These are phyloP conservation scores for Dinomys branickii DNA, from an alignment of 2,113 vertebrate genomes.

Conservation along the genomic window DNA sequence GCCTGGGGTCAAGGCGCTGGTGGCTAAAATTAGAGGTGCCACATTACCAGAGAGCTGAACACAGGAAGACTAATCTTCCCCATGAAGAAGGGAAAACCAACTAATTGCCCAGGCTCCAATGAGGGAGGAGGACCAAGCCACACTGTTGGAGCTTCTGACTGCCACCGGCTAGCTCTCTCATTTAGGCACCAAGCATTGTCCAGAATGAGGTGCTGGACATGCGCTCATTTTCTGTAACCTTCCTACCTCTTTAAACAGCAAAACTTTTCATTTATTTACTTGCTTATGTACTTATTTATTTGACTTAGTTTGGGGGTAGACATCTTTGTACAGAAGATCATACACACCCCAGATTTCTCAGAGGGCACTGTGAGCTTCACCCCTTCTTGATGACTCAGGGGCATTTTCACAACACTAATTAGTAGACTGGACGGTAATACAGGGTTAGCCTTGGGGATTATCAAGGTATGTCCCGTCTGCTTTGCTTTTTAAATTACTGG, in stretches of 20 bases:
- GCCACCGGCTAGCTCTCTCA: background rate
- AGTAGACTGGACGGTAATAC: background rate
- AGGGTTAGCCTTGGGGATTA: background rate
- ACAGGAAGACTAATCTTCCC: background rate
- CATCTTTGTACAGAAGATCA: background rate
- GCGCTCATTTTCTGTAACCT: background rate
- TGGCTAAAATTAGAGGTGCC: too few relatives aligned
- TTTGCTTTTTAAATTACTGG: slow-evolving; percentile 6
- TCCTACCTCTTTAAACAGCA: background rate
- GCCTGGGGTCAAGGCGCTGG: background rate
- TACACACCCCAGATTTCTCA: background rate
- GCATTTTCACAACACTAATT: slow-evolving; percentile 10
- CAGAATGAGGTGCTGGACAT: rapidly evolving
- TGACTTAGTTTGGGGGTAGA: background rate
- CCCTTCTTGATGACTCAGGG: background rate
- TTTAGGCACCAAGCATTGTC: rapidly evolving
- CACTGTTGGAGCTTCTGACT: background rate
- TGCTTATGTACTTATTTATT: background rate
- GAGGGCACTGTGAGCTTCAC: rapidly evolving
- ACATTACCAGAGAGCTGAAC: background rate
- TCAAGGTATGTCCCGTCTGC: background rate
- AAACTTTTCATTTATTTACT: background rate
- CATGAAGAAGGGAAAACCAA: background rate
- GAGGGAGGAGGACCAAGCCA: background rate
- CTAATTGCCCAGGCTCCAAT: rapidly evolving